Conservation (phyloP, 92 coral and sea anemone species). For the Bergia puertoricense region DNA sequence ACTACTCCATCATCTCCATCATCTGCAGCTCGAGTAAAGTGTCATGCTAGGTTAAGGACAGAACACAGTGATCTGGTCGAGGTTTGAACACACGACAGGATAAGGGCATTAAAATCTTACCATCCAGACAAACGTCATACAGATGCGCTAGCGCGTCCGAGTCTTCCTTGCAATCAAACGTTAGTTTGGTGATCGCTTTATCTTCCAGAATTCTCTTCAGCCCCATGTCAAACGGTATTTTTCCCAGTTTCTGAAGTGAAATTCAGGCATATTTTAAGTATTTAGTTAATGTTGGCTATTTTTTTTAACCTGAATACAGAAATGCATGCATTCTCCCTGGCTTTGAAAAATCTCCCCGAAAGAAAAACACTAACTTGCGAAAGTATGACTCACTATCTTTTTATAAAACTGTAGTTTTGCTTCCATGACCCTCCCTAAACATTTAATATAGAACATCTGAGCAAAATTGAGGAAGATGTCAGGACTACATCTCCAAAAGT, state of each 20-base stretch:
- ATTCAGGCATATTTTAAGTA: not conserved
- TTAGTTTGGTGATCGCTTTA: constrained; percentile 66
- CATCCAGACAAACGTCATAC: constrained; percentile 57
- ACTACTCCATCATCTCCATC: no score
- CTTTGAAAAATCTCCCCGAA: not conserved
- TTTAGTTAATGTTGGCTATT: not conserved
- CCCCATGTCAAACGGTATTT: constrained; percentile 60
- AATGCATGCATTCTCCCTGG: not conserved
- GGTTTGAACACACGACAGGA: no score
- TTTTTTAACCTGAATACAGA: not conserved
- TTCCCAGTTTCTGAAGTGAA: constrained; percentile 33
- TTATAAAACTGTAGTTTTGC: no score
- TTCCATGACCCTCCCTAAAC: no score
- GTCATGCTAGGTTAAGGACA: no score
- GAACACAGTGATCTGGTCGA: no score
- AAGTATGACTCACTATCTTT: no score
- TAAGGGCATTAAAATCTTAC: not conserved
- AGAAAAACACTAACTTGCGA: no score
- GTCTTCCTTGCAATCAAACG: constrained; percentile 85
- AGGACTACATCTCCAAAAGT: no score
- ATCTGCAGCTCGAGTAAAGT: no score
- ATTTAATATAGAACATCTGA: no score
- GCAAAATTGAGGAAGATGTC: no score
- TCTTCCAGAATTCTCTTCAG: constrained; percentile 77
- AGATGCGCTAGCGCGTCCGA: constrained; percentile 80